phyloP scores from a whole-genome alignment of 53 echinoderm and acorn worm species.

The Hippasteria phrygiana region DNA sequence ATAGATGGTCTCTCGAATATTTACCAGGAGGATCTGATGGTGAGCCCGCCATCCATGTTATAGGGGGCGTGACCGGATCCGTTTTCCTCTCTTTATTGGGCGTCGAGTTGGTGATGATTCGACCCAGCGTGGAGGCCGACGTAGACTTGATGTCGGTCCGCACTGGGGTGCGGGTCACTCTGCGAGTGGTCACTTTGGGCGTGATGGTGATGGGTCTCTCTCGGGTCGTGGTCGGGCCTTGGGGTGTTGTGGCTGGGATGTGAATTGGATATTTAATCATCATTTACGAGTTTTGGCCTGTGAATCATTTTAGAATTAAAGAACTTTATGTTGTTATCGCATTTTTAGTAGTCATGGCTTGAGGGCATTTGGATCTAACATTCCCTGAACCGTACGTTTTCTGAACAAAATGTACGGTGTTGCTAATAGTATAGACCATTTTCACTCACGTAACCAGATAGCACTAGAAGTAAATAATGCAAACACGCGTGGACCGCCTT shows the following conservation, averaged over 20 bases:
- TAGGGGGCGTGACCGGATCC: slow-evolving; percentile 52
- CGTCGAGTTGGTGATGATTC: slow-evolving; percentile 55
- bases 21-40: slow-evolving; percentile 47
- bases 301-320: not conserved
- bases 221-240: slow-evolving; percentile 28
- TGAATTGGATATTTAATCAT: not conserved
- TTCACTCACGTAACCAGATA: too few relatives aligned
- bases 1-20: too few relatives aligned
- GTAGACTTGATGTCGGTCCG: slow-evolving; percentile 62
- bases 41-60: slow-evolving; percentile 57
- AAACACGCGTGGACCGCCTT: too few relatives aligned
- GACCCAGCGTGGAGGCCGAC: slow-evolving; percentile 46
- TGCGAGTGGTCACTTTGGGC: slow-evolving; percentile 21
- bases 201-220: not conserved
- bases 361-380: too few relatives aligned
- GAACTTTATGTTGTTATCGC: too few relatives aligned
- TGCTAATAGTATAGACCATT: too few relatives aligned
- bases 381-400: too few relatives aligned
- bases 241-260: slow-evolving; percentile 44
- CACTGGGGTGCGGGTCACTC: slow-evolving; percentile 23
- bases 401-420: too few relatives aligned
- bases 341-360: too few relatives aligned
- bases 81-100: slow-evolving; percentile 47
- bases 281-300: too few relatives aligned
- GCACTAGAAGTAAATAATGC: too few relatives aligned